Conservation (phyloP, 2,888 invertebrate species). For the Netelia melanura region DNA sequence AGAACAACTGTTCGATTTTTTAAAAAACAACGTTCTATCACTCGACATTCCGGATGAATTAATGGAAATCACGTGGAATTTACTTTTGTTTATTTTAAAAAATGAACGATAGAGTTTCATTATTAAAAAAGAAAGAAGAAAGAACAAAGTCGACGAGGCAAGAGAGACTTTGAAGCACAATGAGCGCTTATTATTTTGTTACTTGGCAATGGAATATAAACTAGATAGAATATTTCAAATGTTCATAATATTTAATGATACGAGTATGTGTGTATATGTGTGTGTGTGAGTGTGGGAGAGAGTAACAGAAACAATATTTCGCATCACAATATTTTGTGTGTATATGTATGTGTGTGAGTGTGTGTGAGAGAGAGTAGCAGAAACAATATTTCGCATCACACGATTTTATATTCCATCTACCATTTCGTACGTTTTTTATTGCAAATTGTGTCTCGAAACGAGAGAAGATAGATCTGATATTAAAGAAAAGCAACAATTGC, state of each 20-base stretch:
- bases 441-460: slow-evolving; percentile 24
- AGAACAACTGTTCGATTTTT: slow-evolving; percentile 40
- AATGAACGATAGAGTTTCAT: slow-evolving; percentile 10
- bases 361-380: neutral
- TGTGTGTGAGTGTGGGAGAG: neutral
- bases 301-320: slow-evolving; percentile 7
- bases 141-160: slow-evolving; percentile 5
- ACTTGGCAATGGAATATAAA: slow-evolving; percentile 53
- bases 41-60: slow-evolving; percentile 53
- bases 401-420: slow-evolving; percentile 43
- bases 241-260: slow-evolving; percentile 37
- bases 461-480: slow-evolving; percentile 17
- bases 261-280: neutral
- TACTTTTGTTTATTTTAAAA: neutral
- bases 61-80: slow-evolving; percentile 36
- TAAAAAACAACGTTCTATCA: slow-evolving; percentile 10
- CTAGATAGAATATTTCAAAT: slow-evolving; percentile 62
- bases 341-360: too few species aligned
- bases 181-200: slow-evolving; percentile 66
- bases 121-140: neutral
- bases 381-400: slow-evolving; percentile 1
- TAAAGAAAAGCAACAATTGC: slow-evolving; percentile 13
- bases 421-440: slow-evolving; percentile 56
- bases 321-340: slow-evolving; percentile 1
- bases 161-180: slow-evolving; percentile 57